Evolutionary conservation across 2,888 invertebrate genomes (phyloP).

Genomic region (Amphipoea lucens): DNA sequence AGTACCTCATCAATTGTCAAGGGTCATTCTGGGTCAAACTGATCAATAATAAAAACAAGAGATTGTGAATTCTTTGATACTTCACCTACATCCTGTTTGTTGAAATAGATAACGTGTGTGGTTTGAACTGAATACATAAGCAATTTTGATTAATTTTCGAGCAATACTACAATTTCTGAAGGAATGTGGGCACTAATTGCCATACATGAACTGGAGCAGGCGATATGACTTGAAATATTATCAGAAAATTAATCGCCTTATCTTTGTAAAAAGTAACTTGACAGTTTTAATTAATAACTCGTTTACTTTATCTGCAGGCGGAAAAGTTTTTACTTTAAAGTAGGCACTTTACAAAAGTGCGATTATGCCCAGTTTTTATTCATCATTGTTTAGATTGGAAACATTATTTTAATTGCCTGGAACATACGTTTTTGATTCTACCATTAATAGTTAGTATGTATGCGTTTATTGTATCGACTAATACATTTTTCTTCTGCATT

Average conservation of each 20-base stretch:
- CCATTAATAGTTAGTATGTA: too few species aligned
- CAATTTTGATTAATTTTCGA: slow-evolving; percentile 50
- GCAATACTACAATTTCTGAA: slow-evolving; percentile 50
- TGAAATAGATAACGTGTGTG: slow-evolving; percentile 41
- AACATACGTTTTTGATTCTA: background rate
- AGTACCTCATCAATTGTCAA: background rate
- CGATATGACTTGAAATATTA: slow-evolving; percentile 49
- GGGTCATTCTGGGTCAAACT: background rate
- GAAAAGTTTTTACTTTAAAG: slow-evolving; percentile 22
- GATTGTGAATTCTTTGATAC: slow-evolving; percentile 15
- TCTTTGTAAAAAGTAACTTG: slow-evolving; percentile 39
- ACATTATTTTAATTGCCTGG: background rate
- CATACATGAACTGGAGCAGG: slow-evolving; percentile 46
- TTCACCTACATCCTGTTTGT: slow-evolving; percentile 22
- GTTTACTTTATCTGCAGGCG: slow-evolving; percentile 10
- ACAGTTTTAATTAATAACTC: slow-evolving; percentile 17
- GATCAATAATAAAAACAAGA: background rate
- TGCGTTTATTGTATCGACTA: too few species aligned
- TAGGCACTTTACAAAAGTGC: background rate
- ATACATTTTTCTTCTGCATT: background rate
- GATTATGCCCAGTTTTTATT: background rate
- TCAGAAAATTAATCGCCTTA: slow-evolving; percentile 40
- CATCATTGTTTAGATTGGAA: background rate
- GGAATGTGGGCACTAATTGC: slow-evolving; percentile 66
- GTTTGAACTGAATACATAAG: slow-evolving; percentile 64